A percentile compares a stretch with the other conserved stretches of the same genome.
Evolutionary conservation across 2,888 invertebrate genomes (phyloP).

Genomic region (Stenotaenia linearis): DNA sequence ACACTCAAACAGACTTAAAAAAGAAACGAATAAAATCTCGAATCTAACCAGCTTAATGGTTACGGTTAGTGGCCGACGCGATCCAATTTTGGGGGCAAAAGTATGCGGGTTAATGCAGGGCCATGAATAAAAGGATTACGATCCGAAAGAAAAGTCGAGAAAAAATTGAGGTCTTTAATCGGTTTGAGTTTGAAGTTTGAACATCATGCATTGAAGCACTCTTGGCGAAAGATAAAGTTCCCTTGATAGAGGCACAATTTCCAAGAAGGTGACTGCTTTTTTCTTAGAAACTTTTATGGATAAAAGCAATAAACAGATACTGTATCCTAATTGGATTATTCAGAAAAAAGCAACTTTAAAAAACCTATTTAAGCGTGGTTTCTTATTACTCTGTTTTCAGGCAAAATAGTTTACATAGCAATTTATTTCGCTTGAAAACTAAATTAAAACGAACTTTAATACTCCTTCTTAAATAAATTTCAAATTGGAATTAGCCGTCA

Average conservation of each 20-base stretch:
- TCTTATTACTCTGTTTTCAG: no score
- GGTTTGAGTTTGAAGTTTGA: no score
- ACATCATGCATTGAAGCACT: no score
- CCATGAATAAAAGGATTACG: not conserved
- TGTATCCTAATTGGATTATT: not conserved
- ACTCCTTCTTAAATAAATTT: no score
- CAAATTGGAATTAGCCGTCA: no score
- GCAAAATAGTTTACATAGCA: no score
- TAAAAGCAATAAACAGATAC: not conserved
- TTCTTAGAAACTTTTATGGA: not conserved
- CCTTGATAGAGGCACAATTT: not conserved
- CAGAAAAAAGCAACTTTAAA: not conserved
- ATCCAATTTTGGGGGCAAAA: not conserved
- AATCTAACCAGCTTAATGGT: not conserved
- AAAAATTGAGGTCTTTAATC: not conserved
- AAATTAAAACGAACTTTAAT: no score
- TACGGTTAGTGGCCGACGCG: not conserved
- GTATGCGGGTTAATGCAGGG: not conserved
- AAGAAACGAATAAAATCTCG: no score
- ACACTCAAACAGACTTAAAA: no score
- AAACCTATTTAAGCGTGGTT: no score
- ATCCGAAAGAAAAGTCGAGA: not conserved
- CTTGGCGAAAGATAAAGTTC: not conserved
- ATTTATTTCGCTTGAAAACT: no score
- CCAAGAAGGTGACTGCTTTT: not conserved